phyloP scores from a whole-genome alignment of 2,113 vertebrate genomes.

The Felis chaus region DNA sequence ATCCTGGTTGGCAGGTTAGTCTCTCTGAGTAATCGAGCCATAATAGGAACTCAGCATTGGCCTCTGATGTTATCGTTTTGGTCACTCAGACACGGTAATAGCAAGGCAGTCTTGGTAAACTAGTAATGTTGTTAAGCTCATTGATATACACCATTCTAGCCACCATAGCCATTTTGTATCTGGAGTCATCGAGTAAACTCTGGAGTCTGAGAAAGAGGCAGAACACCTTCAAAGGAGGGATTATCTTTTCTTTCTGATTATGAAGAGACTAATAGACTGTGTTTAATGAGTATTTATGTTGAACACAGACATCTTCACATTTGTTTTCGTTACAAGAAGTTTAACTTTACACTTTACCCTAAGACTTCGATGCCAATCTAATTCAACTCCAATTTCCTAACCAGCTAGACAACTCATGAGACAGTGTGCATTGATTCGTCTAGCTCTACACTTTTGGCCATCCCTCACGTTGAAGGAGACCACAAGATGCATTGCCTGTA shows the following conservation, averaged over 20 bases:
- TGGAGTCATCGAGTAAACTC: background rate
- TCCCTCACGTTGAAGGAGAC: background rate
- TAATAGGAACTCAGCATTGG: background rate
- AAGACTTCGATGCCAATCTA: background rate
- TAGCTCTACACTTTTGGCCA: background rate
- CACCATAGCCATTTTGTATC: background rate
- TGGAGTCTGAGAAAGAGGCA: background rate
- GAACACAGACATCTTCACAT: background rate
- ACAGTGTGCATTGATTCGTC: background rate
- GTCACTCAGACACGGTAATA: background rate
- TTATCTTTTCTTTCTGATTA: background rate
- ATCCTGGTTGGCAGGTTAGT: too few relatives aligned
- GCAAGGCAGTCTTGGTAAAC: background rate
- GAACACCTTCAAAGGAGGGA: background rate
- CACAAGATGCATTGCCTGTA: background rate
- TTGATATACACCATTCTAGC: background rate
- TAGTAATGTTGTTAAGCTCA: background rate
- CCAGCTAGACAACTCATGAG: background rate
- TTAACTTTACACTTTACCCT: background rate
- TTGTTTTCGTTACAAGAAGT: background rate
- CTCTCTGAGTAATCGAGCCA: background rate
- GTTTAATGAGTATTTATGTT: background rate
- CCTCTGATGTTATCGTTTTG: background rate
- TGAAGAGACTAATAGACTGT: background rate
- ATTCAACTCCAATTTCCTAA: background rate